Evolutionary conservation across 2,113 vertebrate species (phyloP), one percentile per base, ranked within the genome.

Genomic region (Psettodes erumei): DNA sequence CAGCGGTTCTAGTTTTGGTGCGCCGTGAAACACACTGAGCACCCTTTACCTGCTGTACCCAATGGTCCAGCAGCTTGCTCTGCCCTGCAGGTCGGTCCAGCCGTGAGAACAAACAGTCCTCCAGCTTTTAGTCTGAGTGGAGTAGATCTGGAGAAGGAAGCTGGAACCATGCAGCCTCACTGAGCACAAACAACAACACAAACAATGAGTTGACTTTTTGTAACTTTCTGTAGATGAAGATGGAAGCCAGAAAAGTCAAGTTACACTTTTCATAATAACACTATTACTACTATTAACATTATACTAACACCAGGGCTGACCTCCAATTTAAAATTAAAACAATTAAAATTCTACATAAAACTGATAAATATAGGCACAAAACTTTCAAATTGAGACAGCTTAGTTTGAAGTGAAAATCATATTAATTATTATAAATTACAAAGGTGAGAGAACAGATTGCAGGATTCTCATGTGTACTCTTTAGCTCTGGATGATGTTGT

Each of bases 131-230:
- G 70, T 75, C 18, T 56, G 48, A 25, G 79, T 19, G 0, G 63
- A 88, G 86, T 86, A 92, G 28, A 85, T 77, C 79, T 93, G 90
- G 25, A 92, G 91, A 25, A 91, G 68, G 79, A 88, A 91, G 18
- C 58, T 75, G 42, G 90, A 70, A 3, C 91, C 84, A 0, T 63
- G 79, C 8, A 92, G 72, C 21, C 91, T 81, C 70, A 90, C 90
- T 91, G 85, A 66, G 60, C 28, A 71, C 50, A 55, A 75, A 56
- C 27, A 81, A 21, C 35, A 70, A 79, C 40, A 50, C 35, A 67
- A 27, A 43, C 8, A 8, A 10, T 40, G 23, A 64, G 8, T n/a
- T 47, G 23, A 40, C 38, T 38, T 75, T 60, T 53, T 65, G 28
- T 28, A n/a, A n/a, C n/a, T n/a, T n/a, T n/a, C n/a, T n/a, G 19